Evolutionary conservation across 1,140 invertebrate species (phyloP), one percentile per base, ranked within the genome.

Genomic region (Neoseiulus cucumeris): DNA sequence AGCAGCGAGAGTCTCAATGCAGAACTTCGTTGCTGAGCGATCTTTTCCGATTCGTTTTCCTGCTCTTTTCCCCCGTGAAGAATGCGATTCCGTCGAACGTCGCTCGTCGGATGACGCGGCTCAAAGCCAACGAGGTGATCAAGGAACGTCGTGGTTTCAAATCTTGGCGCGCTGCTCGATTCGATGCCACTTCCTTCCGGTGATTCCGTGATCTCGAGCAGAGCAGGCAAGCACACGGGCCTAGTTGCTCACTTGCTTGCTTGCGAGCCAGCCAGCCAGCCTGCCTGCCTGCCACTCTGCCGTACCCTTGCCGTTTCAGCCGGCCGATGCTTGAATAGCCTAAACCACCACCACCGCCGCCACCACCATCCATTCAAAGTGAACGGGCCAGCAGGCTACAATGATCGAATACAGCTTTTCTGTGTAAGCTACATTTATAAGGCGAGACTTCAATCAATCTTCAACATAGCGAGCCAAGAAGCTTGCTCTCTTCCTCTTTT

Each of bases 371-470:
- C 18, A 47, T 47, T 20, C 45, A 20, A 28, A 47, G 18, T 22
- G 18, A 47, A 28, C 17, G 18, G 25, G 25, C 14, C 51, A 17
- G 25, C 51, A 17, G 51, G 51, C 22, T 59, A 25, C 51, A 59
- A 59, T 59, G 51, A 59, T 59, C 22, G 51, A 59, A 59, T 59
- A 17, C 51, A 20, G 51, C 51, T 5, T 59, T 59, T 59, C 51
- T 59, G 22, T 25, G 17, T 59, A 25, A 25, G 22, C 51, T 59
- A 47, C 51, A 59, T 59, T 59, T 59, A 59, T 59, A 59, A 59
- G 22, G 22, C 25, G 51, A 59, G 51, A 59, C 51, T 59, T 59
- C 51, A 59, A 59, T 59, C 51, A 59, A 59, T 59, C 51, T 59
- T 59, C 51, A 59, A 9, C 51, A 59, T 59, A 14, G 18, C 45